A percentile compares a stretch with the other conserved stretches of the same genome.
Evolutionary conservation across 2,888 invertebrate genomes (phyloP).

Genomic region (Coenonympha glycerion): DNA sequence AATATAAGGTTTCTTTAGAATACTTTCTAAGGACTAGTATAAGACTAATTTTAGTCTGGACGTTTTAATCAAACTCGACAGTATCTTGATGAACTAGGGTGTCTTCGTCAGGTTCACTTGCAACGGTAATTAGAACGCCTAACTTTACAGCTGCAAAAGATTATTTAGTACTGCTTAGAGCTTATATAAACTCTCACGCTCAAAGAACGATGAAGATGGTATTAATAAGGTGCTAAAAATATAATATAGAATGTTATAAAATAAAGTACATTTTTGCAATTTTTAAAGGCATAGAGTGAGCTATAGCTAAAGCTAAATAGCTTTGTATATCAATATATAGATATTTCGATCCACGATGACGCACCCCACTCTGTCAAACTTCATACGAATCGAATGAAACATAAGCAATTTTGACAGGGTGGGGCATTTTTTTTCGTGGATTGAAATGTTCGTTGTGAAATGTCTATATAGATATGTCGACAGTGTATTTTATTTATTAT

Average conservation of each 20-base stretch:
- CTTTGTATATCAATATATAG: too few species aligned
- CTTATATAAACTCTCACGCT: neutral
- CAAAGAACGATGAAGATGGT: neutral
- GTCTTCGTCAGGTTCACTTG: constrained; percentile 40
- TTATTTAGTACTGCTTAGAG: neutral
- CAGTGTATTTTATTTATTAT: too few species aligned
- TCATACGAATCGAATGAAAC: too few species aligned
- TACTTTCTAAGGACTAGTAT: neutral
- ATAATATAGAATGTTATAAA: neutral
- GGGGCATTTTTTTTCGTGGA: too few species aligned
- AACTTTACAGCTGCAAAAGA: constrained; percentile 35
- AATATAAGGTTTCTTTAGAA: neutral
- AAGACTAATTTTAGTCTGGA: constrained; percentile 59
- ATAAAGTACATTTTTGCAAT: too few species aligned
- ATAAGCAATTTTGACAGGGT: too few species aligned
- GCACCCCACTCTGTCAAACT: too few species aligned
- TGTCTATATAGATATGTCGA: too few species aligned
- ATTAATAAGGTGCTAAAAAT: neutral
- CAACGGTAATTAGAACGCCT: constrained; percentile 60
- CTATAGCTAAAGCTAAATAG: too few species aligned
- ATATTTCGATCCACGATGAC: too few species aligned
- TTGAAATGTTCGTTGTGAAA: too few species aligned
- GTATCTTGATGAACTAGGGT: neutral
- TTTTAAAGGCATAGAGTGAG: too few species aligned
- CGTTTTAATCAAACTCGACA: constrained; percentile 55